Base-by-base conservation (phyloP, 2,888 invertebrate genomes). In the Lottia gigantea region DNA sequence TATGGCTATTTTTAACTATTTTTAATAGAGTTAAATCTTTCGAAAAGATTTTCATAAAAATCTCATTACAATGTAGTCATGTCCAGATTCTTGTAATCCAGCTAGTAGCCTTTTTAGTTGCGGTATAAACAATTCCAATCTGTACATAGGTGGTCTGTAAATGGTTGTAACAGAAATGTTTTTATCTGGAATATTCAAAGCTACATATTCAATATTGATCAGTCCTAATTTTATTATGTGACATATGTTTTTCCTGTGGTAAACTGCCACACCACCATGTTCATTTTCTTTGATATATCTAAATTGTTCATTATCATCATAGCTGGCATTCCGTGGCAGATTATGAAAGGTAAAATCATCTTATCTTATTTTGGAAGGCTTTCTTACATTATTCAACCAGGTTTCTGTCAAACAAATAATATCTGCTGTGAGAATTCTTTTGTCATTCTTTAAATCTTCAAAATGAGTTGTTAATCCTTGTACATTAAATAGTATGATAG, bases 401-500 rank as follows among this genome's bases (percentile, higher is more conserved):
- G 73, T 73, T 65, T 73, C 73, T 46, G 73, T 67, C 19, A 70
- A 46, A 47, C 70, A 67, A 2, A 71, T 68, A 46, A 26, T 67
- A 67, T 73, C 63, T 40, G 67, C 61, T 61, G 70, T 25, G 12
- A 7, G 6, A n/a, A 73, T n/a, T n/a, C 61, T 19, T 16, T 15
- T 8, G 49, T 67, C 69, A 26, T 2, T n/a, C 31, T 62, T n/a
- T 23, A 72, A 62, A 46, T 72, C 72, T 23, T 67, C n/a, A 7
- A 19, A 23, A 64, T 70, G 73, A 19, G 55, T 45, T 15, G 19
- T n/a, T 16, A 73, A 45, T 16, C 73, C 73, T 67, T 73, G 46
- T 8, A 64, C 70, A 25, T 73, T 70, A 62, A 70, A 70, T n/a
- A 63, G 64, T 6, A 73, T 45, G 19, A 73, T 64, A 11, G 19